Percentiles rank a stretch among this genome's conserved stretches.
These are phyloP conservation scores for Euborellia annulipes DNA, from an alignment of 1,140 invertebrate species.

Conservation along the genomic window DNA sequence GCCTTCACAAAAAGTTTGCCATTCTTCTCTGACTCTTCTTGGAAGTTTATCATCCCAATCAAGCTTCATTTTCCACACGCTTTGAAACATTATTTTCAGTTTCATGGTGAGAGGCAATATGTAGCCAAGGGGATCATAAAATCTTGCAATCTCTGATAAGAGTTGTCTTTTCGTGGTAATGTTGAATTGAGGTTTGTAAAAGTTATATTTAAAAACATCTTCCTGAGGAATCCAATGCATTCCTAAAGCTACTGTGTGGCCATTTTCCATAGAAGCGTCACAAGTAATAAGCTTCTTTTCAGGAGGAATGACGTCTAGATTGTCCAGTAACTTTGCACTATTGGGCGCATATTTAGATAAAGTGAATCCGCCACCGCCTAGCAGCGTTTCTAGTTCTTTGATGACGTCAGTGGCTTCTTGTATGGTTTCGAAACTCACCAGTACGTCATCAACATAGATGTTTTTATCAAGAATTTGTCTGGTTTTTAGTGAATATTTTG, in stretches of 20 bases:
- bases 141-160: constrained; percentile 22
- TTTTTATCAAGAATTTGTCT: constrained; percentile 19
- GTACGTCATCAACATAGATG: constrained; percentile 31
- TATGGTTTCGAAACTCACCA: constrained; percentile 18
- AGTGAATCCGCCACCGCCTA: constrained; percentile 1
- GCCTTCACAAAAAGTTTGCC: constrained; percentile 12
- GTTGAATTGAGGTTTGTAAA: background rate
- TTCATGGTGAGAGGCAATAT: constrained; percentile 24
- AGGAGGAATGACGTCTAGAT: constrained; percentile 16
- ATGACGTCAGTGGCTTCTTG: constrained; percentile 5
- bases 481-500: constrained; percentile 14
- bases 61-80: constrained; percentile 22
- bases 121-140: constrained; percentile 28
- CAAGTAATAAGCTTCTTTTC: constrained; percentile 26
- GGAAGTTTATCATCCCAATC: constrained; percentile 26
- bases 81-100: constrained; percentile 30
- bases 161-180: constrained; percentile 24
- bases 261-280: constrained; percentile 6
- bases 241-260: constrained; percentile 17
- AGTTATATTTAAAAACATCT: constrained; percentile 14
- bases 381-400: constrained; percentile 2
- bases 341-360: constrained; percentile 6
- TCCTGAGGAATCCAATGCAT: constrained; percentile 19
- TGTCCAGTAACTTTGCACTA: too few species aligned
- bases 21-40: constrained; percentile 11